Base-by-base conservation (phyloP, 2,888 invertebrate genomes). In the Rhopalosiphum nymphaeae region DNA sequence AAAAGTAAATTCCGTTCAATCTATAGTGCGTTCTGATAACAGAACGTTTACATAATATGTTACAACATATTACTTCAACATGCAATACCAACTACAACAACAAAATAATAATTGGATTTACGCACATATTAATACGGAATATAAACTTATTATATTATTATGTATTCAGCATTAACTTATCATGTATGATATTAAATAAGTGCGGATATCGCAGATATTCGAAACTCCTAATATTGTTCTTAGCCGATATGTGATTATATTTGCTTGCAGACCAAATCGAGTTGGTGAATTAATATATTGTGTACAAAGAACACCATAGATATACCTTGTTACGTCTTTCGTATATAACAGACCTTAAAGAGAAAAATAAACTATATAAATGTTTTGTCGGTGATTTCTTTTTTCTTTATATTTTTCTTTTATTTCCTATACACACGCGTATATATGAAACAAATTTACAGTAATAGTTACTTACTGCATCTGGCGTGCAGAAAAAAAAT, bases 401-500 rank as follows among this genome's bases (percentile, higher is more conserved):
- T 13, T 78, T 36, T 78, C 16, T 67, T 91, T 89, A 10, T 88
- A 88, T 36, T 16, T 21, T 3, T 36, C 29, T 61, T 46, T 84
- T 57, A 36, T 78, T 78, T 78, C 78, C 21, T 36, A 13, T 67
- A 29, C 29, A 67, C 61, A 53, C 78, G 13, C 21, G 16, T 56
- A 44, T 56, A 44, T 26, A 44, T 26, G 78, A 53, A 91, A 53
- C 42, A n/a, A 61, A 61, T 46, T 90, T 9, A 49, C 42, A 36
- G 36, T 56, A 42, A 89, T n/a, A 91, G 91, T 86, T 91, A 57
- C 57, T 49, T 44, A 85, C 36, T 78, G 78, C 91, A 91, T 44
- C 57, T 29, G 91, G 57, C n/a, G 57, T n/a, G 29, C 16, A 9
- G 11, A 49, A 84, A 16, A 91, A 42, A 78, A 42, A 53, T 29